Evolutionary conservation across 1,140 invertebrate species (phyloP).

Genomic region (Palaemon carinicauda): DNA sequence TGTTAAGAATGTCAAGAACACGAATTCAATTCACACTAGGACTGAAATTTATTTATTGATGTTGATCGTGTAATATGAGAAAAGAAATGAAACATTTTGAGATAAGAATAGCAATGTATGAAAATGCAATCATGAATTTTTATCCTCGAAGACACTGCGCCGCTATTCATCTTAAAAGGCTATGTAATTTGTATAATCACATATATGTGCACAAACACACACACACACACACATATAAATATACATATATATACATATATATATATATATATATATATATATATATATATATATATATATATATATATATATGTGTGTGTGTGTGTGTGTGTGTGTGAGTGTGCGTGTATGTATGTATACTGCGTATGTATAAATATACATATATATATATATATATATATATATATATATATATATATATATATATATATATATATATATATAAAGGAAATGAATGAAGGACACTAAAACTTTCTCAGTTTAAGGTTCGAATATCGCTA

Average conservation of each 20-base stretch:
- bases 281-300: not conserved
- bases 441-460: no score
- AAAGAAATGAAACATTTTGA: no score
- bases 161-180: no score
- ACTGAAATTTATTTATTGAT: no score
- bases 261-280: not conserved
- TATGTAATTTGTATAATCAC: not conserved
- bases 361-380: not conserved
- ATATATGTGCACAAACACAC: not conserved
- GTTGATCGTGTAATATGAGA: no score
- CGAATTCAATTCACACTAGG: no score
- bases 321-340: not conserved
- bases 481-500: no score
- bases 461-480: no score
- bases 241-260: not conserved
- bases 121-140: no score
- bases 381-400: not conserved
- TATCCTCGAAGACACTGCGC: no score
- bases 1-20: no score
- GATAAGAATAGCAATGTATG: no score
- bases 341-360: not conserved
- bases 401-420: not conserved
- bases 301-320: not conserved
- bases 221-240: not conserved
- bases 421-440: not conserved